Base-by-base conservation (phyloP, 2,113 vertebrate species). In the Phyllostomus hastatus region DNA sequence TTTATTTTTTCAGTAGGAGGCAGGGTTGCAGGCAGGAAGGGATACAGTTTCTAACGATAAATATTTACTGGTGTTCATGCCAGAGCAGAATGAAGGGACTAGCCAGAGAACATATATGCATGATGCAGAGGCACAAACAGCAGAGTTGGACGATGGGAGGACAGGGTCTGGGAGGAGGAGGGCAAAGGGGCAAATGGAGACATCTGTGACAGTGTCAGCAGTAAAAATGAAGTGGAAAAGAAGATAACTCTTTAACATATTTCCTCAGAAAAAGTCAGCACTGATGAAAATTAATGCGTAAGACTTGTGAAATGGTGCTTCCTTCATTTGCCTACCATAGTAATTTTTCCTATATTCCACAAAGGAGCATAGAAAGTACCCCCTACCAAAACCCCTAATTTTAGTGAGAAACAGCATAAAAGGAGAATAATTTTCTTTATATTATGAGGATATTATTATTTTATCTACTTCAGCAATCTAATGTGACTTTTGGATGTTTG, bases 381-480 rank as follows among this genome's bases (percentile, higher is more conserved):
- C 8, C 22, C 33, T 43, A 94, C 80, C 7, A 54, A 81, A 92
- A 28, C 2, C 22, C 31, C 12, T 94, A 66, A 10, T 64, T 87
- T 94, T 79, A 84, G 7, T 66, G 22, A 95, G 48, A 83, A 93
- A 72, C 24, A 88, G 10, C 87, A 97, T 78, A 78, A 96, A 92
- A 91, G 16, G 10, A 91, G 38, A 79, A 92, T 41, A 2, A 10
- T 84, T 87, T 88, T 86, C 11, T 90, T 93, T 95, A 26, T 61
- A 86, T 95, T 84, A 78, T 66, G 59, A 86, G 28, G 26, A 64
- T 81, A 69, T 0, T 10, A 92, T 92, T 85, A 66, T 83, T 93
- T 93, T 57, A 19, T 43, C 26, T 91, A 2, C 11, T 54, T n/a
- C 61, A 69, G 46, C 22, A 78, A 10, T 85, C 12, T 92, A 76